Percentiles rank a stretch among this genome's conserved stretches.
Conservation (phyloP, 2,113 vertebrate species). For the Coregonus clupeaformis region DNA sequence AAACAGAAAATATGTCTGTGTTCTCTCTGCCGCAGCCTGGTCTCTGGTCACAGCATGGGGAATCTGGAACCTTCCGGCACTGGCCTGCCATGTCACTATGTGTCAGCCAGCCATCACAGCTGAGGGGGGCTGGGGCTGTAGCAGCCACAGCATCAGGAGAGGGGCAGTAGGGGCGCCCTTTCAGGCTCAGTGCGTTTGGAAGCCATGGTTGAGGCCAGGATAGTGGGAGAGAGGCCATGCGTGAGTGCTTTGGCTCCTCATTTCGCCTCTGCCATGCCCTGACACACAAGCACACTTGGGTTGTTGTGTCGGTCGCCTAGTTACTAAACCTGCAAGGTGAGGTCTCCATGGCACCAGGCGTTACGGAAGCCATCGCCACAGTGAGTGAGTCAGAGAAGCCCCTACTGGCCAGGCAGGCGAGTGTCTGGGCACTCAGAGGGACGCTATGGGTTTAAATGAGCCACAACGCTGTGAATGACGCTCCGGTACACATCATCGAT, state of each 20-base stretch:
- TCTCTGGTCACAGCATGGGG: conserved; percentile 43
- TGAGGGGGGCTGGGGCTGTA: conserved; percentile 61
- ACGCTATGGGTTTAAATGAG: not conserved
- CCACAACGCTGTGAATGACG: no score
- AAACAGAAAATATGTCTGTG: not conserved
- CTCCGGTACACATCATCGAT: no score
- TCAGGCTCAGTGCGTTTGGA: conserved; percentile 64
- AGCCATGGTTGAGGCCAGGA: conserved; percentile 48
- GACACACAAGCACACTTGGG: conserved; percentile 63
- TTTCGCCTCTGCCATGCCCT: conserved; percentile 45
- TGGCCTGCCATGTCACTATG: conserved; percentile 80
- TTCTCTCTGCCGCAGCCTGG: not conserved
- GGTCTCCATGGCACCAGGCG: conserved; percentile 49
- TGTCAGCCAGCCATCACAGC: conserved; percentile 75
- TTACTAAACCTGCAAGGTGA: conserved; percentile 51
- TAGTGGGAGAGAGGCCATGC: conserved; percentile 60
- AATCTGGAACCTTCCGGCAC: conserved; percentile 61
- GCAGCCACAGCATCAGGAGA: conserved; percentile 55
- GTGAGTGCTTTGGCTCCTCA: conserved; percentile 74
- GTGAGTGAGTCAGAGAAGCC: not conserved
- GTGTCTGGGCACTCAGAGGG: not conserved
- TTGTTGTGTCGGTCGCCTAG: conserved; percentile 57
- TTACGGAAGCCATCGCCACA: not conserved
- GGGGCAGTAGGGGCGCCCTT: conserved; percentile 72
- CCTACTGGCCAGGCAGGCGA: no score